Evolutionary conservation across 2,797 vertebrate genomes (phyloP).

Genomic region (Schizopygopsis pylzovi): DNA sequence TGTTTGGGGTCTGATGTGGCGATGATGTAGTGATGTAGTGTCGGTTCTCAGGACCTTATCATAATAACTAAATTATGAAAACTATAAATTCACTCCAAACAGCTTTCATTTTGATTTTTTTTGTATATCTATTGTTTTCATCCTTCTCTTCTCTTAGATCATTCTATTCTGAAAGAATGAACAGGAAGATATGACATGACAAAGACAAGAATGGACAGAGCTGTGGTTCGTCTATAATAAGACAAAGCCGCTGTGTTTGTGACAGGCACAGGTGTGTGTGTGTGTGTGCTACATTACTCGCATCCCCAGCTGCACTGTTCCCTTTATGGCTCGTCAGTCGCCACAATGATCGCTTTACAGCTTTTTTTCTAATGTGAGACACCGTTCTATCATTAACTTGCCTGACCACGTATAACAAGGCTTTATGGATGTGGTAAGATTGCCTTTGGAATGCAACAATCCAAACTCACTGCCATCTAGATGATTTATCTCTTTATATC

Average conservation of each 20-base stretch:
- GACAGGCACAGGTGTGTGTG: conserved; percentile 62
- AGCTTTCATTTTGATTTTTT: not conserved
- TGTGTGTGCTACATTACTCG: conserved; percentile 36
- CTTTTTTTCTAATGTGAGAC: conserved; percentile 20
- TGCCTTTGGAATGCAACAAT: not conserved
- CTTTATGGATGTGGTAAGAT: conserved; percentile 13
- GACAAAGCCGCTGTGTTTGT: conserved; percentile 58
- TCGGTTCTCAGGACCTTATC: not conserved
- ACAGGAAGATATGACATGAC: conserved; percentile 19
- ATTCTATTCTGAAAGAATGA: not conserved
- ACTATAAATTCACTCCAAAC: not conserved
- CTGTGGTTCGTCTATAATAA: conserved; percentile 52
- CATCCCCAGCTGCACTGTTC: conserved; percentile 26
- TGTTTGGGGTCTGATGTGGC: not conserved
- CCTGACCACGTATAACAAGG: not conserved
- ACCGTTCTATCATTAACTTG: conserved; percentile 25
- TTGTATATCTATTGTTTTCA: not conserved
- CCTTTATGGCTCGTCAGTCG: conserved; percentile 41
- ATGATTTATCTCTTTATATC: not conserved
- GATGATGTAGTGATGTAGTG: not conserved
- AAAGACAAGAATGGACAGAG: conserved; percentile 43
- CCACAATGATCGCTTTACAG: conserved; percentile 41
- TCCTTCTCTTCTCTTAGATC: not conserved
- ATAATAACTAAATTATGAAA: not conserved
- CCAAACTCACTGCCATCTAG: not conserved